These are phyloP conservation scores for Merops nubicus DNA, from an alignment of 2,113 vertebrate genomes.

Conservation along the genomic window DNA sequence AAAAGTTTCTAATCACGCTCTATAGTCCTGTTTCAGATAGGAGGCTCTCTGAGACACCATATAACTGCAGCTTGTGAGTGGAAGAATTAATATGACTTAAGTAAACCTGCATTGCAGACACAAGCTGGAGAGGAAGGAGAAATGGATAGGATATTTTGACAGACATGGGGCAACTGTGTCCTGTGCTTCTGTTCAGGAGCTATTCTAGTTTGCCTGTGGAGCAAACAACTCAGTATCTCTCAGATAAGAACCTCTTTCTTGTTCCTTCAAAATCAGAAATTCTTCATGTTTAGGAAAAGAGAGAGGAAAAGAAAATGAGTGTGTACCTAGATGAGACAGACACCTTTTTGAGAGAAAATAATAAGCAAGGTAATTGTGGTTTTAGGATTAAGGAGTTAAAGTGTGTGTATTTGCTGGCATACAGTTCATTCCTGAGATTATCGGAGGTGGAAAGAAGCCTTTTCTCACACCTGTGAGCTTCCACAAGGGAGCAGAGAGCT, in stretches of 20 bases:
- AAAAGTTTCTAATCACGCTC: background rate
- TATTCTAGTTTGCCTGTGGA: conserved; percentile 10
- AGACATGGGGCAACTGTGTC: background rate
- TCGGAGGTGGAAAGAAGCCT: background rate
- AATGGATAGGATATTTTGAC: background rate
- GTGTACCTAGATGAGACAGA: background rate
- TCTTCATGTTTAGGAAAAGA: background rate
- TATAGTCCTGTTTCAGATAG: background rate
- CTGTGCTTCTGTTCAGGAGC: background rate
- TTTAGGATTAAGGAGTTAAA: background rate
- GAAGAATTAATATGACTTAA: background rate
- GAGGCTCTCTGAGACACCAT: background rate
- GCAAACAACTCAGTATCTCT: background rate
- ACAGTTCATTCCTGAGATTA: background rate
- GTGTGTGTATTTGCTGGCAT: background rate
- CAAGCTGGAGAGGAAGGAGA: background rate
- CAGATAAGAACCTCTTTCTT: background rate
- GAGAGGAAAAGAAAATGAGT: background rate
- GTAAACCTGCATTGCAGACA: background rate
- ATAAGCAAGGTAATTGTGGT: background rate
- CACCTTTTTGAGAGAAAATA: background rate
- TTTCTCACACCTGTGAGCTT: background rate
- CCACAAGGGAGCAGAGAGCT: background rate
- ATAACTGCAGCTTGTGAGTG: background rate
- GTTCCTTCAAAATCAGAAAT: background rate